Conservation (phyloP, 2,888 invertebrate genomes). For the Andrena praecox region DNA sequence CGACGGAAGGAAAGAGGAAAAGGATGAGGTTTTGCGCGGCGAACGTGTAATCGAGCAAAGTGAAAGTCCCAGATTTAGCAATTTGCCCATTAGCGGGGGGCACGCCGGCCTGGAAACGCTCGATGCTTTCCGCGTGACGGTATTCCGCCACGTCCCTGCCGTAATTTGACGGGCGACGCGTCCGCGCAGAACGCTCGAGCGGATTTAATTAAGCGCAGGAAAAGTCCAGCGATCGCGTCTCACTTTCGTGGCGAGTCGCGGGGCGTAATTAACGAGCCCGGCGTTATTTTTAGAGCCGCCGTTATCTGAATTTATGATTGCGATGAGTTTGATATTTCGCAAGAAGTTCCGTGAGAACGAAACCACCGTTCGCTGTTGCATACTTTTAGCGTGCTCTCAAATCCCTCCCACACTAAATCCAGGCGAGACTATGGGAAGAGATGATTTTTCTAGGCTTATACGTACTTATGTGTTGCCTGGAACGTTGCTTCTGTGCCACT, state of each 20-base stretch:
- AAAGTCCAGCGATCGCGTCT: conserved; percentile 17
- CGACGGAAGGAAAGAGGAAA: conserved; percentile 2
- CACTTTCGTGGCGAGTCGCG: conserved; percentile 41
- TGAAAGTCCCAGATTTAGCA: conserved; percentile 72
- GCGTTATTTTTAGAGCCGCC: conserved; percentile 32
- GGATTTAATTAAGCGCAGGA: conserved; percentile 52
- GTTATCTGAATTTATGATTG: conserved; percentile 50
- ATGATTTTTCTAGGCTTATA: no score
- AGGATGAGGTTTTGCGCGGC: not conserved
- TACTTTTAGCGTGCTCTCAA: no score
- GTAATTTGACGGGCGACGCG: conserved; percentile 64
- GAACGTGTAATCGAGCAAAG: conserved; percentile 58
- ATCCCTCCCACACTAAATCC: no score
- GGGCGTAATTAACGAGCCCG: conserved; percentile 46
- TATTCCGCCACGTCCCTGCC: conserved; percentile 55
- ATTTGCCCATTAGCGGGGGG: conserved; percentile 64
- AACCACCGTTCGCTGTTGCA: conserved; percentile 18
- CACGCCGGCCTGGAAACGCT: conserved; percentile 56
- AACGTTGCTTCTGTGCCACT: not conserved
- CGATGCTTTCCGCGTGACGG: conserved; percentile 64
- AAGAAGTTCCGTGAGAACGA: conserved; percentile 57
- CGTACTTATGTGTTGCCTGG: not conserved
- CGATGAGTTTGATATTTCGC: conserved; percentile 53
- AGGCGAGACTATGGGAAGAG: no score
- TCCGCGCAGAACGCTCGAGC: conserved; percentile 36